phyloP scores from a whole-genome alignment of 2,888 invertebrate species.

The Allolobophora icterica region DNA sequence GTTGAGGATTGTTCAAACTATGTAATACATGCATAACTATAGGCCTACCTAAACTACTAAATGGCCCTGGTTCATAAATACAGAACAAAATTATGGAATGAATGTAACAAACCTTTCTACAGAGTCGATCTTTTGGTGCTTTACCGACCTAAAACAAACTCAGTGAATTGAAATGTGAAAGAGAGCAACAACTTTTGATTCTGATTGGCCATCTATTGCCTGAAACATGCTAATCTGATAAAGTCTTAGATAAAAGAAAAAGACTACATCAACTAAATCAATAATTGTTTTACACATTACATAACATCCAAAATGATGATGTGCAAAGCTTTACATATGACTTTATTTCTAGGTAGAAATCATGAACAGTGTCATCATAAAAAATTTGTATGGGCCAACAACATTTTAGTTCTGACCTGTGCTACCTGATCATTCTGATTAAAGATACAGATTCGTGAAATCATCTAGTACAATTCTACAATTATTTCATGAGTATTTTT shows the following conservation, averaged over 20 bases:
- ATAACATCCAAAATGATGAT: not conserved
- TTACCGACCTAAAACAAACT: slow-evolving; percentile 69
- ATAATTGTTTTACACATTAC: not conserved
- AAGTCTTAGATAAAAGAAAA: not conserved
- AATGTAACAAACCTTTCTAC: slow-evolving; percentile 69
- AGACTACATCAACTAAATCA: not conserved
- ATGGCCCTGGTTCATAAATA: no score
- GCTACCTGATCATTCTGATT: no score
- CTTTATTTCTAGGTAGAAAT: not conserved
- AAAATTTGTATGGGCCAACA: no score
- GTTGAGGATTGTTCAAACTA: not conserved
- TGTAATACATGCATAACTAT: not conserved
- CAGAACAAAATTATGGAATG: not conserved
- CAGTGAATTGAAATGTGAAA: not conserved
- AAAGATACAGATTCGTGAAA: no score
- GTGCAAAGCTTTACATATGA: not conserved
- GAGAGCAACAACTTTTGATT: not conserved
- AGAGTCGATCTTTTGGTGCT: slow-evolving; percentile 83
- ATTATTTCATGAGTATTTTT: no score
- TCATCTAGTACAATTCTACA: no score
- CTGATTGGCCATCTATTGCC: not conserved
- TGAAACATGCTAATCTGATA: not conserved
- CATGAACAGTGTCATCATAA: not conserved
- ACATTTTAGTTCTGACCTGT: no score
- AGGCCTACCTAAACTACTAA: not conserved